Evolutionary conservation across 2,113 vertebrate species (phyloP).

Genomic region (Alces alces): DNA sequence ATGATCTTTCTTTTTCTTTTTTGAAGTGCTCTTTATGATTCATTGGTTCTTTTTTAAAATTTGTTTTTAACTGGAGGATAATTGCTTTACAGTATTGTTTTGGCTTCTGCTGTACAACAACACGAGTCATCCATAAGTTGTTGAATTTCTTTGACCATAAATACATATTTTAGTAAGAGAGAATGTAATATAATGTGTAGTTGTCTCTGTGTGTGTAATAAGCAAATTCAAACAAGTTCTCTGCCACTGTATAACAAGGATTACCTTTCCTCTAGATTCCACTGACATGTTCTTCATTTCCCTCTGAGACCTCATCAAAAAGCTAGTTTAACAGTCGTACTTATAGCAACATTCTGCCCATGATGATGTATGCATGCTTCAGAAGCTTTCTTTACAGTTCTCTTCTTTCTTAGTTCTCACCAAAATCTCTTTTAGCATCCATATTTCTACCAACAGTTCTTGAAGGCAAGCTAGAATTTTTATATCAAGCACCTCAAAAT

Average conservation of each 20-base stretch:
- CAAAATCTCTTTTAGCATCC: not conserved
- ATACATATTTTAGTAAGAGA: not conserved
- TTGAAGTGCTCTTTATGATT: not conserved
- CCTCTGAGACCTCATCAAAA: not conserved
- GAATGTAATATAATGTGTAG: not conserved
- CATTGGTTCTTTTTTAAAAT: not conserved
- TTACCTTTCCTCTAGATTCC: not conserved
- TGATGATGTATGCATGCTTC: not conserved
- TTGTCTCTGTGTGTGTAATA: not conserved
- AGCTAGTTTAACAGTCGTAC: not conserved
- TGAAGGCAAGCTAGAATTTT: not conserved
- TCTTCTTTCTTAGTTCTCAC: not conserved
- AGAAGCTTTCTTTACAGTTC: not conserved
- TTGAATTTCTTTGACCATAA: not conserved
- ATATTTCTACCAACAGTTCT: not conserved
- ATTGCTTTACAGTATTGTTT: not conserved
- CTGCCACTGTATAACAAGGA: not conserved
- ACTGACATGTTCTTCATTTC: not conserved
- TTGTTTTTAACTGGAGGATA: not conserved
- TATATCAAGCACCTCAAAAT: not conserved
- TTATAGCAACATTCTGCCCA: not conserved
- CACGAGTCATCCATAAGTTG: not conserved
- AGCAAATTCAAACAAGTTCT: not conserved
- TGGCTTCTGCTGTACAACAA: not conserved
- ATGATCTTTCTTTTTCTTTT: not conserved